Percentiles rank a stretch among this genome's conserved stretches.
Conservation (phyloP, 64 coral and sea anemone genomes). For the Pachyseris speciosa region DNA sequence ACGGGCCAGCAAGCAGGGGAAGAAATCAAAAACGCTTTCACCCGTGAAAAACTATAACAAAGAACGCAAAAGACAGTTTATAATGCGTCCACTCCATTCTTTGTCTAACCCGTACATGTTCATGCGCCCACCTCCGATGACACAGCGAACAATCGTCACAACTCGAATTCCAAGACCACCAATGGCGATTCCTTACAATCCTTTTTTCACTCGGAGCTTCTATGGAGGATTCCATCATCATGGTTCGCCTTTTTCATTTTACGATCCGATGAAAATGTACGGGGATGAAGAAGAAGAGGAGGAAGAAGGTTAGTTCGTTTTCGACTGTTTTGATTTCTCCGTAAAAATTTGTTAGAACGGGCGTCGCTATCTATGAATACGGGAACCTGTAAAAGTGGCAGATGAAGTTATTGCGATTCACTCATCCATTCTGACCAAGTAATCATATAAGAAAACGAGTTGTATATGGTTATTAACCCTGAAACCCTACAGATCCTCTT, state of each 20-base stretch:
- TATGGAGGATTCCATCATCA: slow-evolving; percentile 60
- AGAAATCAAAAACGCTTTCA: slow-evolving; percentile 22
- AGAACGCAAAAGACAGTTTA: slow-evolving; percentile 94
- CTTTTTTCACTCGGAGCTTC: slow-evolving; percentile 29
- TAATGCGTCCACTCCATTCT: slow-evolving; percentile 71
- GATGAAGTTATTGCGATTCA: background rate
- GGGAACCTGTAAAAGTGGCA: background rate
- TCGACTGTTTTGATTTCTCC: background rate
- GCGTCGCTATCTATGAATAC: background rate
- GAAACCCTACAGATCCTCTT: too few species aligned
- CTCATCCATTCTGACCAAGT: background rate
- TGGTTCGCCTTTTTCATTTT: slow-evolving; percentile 23
- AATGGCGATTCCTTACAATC: slow-evolving; percentile 82
- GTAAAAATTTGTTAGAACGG: background rate
- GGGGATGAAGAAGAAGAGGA: slow-evolving; percentile 24
- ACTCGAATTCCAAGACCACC: slow-evolving; percentile 96
- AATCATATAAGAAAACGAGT: too few species aligned
- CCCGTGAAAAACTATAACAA: slow-evolving; percentile 36
- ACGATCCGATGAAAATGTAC: slow-evolving; percentile 28
- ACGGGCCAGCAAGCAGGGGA: background rate
- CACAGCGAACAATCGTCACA: slow-evolving; percentile 95
- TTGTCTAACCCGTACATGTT: slow-evolving; percentile 80
- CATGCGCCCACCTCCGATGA: slow-evolving; percentile 94
- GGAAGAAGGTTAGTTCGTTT: background rate
- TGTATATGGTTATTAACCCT: too few species aligned